These are phyloP conservation scores for Dynastes hyllus DNA, from an alignment of 2,888 invertebrate genomes.

Conservation along the genomic window DNA sequence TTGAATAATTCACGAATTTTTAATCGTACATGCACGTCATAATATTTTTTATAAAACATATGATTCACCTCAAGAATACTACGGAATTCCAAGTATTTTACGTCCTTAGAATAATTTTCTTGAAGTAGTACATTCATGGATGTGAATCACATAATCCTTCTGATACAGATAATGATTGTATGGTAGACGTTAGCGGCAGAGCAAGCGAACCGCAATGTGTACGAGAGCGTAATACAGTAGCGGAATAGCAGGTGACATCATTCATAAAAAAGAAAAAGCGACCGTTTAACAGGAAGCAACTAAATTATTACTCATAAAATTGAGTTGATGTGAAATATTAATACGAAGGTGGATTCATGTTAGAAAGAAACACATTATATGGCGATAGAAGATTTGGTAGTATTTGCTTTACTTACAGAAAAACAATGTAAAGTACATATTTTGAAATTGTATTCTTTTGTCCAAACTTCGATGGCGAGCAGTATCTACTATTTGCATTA, in stretches of 20 bases:
- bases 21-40: too few species aligned
- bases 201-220: background rate
- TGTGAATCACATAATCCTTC: background rate
- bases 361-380: too few species aligned
- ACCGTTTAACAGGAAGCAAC: constrained; percentile 9
- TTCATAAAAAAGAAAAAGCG: constrained; percentile 3
- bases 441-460: too few species aligned
- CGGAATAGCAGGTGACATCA: constrained; percentile 14
- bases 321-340: constrained; percentile 1
- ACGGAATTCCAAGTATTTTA: too few species aligned
- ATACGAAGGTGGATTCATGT: background rate
- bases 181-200: background rate
- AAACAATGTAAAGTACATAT: too few species aligned
- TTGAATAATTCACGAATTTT: too few species aligned
- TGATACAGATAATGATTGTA: background rate
- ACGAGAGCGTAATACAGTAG: constrained; percentile 2
- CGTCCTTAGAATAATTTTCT: background rate
- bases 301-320: constrained; percentile 7
- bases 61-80: too few species aligned
- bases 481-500: too few species aligned
- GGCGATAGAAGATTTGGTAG: too few species aligned
- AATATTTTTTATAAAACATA: too few species aligned
- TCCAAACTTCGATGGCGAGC: too few species aligned
- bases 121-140: background rate
- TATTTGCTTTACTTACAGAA: too few species aligned